phyloP scores from a whole-genome alignment of 2,113 vertebrate species.

The Grammomys surdaster region DNA sequence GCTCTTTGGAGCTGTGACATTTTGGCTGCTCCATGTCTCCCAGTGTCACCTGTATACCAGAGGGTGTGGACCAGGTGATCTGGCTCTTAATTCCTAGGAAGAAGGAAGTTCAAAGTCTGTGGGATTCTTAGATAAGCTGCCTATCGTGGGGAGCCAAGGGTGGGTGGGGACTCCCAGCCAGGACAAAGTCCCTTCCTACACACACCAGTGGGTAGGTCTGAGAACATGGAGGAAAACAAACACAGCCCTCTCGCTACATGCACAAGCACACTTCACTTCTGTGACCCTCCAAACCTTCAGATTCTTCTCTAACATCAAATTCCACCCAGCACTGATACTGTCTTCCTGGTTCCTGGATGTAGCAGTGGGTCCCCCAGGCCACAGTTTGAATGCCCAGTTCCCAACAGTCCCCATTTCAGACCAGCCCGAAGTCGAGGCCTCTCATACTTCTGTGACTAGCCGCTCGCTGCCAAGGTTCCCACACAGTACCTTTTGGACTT shows the following conservation, averaged over 20 bases:
- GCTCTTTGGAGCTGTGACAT: neutral
- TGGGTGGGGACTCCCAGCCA: neutral
- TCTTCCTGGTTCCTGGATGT: neutral
- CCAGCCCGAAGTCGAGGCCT: neutral
- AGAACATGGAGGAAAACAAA: neutral
- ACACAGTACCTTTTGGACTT: neutral
- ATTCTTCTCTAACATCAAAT: neutral
- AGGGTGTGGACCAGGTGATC: neutral
- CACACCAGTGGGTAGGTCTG: neutral
- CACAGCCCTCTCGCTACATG: neutral
- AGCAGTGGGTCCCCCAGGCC: neutral
- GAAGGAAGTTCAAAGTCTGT: conserved; percentile 1
- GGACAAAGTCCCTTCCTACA: conserved; percentile 15
- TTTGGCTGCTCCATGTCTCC: neutral
- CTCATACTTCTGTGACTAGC: neutral
- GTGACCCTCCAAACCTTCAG: neutral
- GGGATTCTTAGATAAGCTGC: conserved; percentile 13
- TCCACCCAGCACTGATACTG: neutral
- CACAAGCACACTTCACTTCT: neutral
- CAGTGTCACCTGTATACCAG: neutral
- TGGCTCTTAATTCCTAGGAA: neutral
- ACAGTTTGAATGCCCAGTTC: neutral
- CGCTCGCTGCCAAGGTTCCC: neutral
- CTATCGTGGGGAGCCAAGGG: neutral
- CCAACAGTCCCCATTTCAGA: neutral